Percentiles rank a stretch among this genome's conserved stretches.
phyloP scores from a whole-genome alignment of 2,113 vertebrate genomes.

The Heterochromis multidens region DNA sequence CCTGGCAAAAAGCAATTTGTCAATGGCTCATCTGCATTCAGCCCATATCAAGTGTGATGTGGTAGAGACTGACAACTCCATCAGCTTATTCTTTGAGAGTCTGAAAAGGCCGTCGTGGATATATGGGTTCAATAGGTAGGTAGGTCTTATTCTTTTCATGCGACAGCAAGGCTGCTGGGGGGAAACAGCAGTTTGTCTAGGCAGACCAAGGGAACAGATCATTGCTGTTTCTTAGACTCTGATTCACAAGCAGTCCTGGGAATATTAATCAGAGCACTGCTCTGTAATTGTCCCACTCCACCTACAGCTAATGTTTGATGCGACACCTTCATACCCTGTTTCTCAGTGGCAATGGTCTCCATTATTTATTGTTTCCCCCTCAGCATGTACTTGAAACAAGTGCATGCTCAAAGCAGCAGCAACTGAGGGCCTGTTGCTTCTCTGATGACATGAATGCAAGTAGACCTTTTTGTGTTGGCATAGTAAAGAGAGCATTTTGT shows the following conservation, averaged over 20 bases:
- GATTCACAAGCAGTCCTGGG: constrained; percentile 2
- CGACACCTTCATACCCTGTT: constrained; percentile 22
- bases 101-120: not conserved
- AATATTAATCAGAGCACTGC: constrained; percentile 36
- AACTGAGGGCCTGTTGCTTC: not conserved
- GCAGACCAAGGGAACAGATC: not conserved
- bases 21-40: constrained; percentile 69
- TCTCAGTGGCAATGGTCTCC: not conserved
- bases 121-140: not conserved
- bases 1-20: constrained; percentile 63
- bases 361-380: constrained; percentile 31
- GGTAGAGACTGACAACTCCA: constrained; percentile 56
- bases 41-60: constrained; percentile 33
- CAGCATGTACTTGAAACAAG: constrained; percentile 7
- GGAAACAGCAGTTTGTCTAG: not conserved
- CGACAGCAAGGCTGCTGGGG: not conserved
- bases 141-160: constrained; percentile 5
- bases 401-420: not conserved
- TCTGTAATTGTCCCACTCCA: constrained; percentile 47
- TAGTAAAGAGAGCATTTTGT: not conserved
- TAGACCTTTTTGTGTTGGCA: not conserved
- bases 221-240: not conserved
- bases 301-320: constrained; percentile 11
- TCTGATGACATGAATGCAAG: not conserved
- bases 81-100: constrained; percentile 26